Percentiles rank a stretch among this genome's conserved stretches.
Conservation (phyloP, 2,113 vertebrate genomes). For the Rhinolophus ferrumequinum region DNA sequence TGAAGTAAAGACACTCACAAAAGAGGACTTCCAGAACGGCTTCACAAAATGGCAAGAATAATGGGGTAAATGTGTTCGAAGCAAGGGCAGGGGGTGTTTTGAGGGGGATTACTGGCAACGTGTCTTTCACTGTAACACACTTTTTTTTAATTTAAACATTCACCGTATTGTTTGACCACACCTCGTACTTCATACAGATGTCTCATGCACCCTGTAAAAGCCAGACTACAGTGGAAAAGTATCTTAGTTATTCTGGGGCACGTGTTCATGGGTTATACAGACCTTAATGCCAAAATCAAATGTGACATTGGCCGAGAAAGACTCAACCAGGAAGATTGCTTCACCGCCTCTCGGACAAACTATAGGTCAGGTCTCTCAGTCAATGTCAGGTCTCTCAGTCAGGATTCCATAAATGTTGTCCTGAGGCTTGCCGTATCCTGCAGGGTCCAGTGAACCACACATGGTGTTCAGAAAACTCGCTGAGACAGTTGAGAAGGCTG, state of each 20-base stretch:
- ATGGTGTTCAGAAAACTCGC: fast-evolving
- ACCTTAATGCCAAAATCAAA: not conserved
- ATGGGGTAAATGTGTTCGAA: too few species aligned
- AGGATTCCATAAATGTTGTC: not conserved
- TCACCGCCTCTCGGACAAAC: not conserved
- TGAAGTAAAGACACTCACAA: too few species aligned
- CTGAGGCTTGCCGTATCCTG: fast-evolving
- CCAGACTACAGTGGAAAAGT: not conserved
- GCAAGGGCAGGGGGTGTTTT: too few species aligned
- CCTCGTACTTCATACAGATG: not conserved
- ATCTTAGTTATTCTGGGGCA: too few species aligned
- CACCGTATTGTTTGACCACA: too few species aligned
- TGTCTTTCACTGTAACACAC: too few species aligned
- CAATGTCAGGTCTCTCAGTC: not conserved
- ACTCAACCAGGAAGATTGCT: not conserved
- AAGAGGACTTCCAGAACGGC: too few species aligned
- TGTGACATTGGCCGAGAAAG: not conserved
- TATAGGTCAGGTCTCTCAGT: not conserved
- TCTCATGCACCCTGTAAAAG: too few species aligned
- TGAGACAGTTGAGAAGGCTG: too few species aligned
- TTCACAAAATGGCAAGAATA: too few species aligned
- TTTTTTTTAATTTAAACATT: too few species aligned
- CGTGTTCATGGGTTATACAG: not conserved
- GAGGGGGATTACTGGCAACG: too few species aligned
- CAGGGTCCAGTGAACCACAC: fast-evolving